phyloP scores from a whole-genome alignment of 2,113 vertebrate genomes.

The Microtus oregoni region DNA sequence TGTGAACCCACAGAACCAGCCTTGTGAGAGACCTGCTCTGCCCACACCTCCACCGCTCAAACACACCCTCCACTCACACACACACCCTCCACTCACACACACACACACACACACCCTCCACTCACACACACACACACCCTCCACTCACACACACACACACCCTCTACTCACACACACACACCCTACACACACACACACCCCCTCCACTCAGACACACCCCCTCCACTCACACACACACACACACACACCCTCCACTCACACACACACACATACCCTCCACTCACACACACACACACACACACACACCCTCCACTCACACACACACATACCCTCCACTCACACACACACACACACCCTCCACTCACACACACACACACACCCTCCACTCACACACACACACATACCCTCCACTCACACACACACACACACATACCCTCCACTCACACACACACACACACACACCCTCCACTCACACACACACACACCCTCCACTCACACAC shows the following conservation, averaged over 20 bases:
- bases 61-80: neutral
- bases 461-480: too few relatives aligned
- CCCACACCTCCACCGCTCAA: neutral
- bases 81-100: neutral
- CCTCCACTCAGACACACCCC: too few relatives aligned
- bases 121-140: too few relatives aligned
- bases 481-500: too few relatives aligned
- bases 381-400: neutral
- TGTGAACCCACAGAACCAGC: neutral
- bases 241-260: too few relatives aligned
- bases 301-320: too few relatives aligned
- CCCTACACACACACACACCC: too few relatives aligned
- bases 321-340: neutral
- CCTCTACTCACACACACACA: neutral
- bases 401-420: too few relatives aligned
- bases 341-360: too few relatives aligned
- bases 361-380: neutral
- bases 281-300: neutral
- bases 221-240: too few relatives aligned
- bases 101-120: too few relatives aligned
- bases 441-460: too few relatives aligned
- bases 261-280: neutral
- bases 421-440: neutral
- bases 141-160: neutral
- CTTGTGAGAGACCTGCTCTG: neutral